phyloP scores from a whole-genome alignment of 1,140 invertebrate genomes.

The Dryas iulia region DNA sequence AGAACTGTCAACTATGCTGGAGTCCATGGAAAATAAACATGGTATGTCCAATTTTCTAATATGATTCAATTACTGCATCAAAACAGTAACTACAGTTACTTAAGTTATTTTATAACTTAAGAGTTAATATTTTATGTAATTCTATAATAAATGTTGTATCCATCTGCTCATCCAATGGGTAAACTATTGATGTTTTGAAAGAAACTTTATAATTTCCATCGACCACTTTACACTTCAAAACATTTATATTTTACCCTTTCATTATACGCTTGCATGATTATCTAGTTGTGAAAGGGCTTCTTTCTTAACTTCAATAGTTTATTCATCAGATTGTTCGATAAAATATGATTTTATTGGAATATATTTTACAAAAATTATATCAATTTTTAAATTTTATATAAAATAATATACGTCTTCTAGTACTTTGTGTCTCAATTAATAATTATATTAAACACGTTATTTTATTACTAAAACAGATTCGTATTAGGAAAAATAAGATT shows the following conservation, averaged over 20 bases:
- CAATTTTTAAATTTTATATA: neutral
- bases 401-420: too few relatives aligned
- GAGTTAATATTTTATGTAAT: neutral
- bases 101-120: neutral
- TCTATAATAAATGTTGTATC: slow-evolving; percentile 14
- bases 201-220: slow-evolving; percentile 22
- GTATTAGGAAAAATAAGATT: slow-evolving; percentile 7
- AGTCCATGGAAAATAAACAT: slow-evolving; percentile 90
- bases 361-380: neutral
- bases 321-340: slow-evolving; percentile 82
- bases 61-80: neutral
- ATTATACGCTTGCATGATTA: slow-evolving; percentile 66
- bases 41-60: slow-evolving; percentile 80
- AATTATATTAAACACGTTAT: neutral
- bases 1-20: slow-evolving; percentile 86
- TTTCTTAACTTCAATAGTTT: slow-evolving; percentile 81
- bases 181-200: slow-evolving; percentile 82
- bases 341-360: neutral
- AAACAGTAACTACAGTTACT: neutral
- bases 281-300: slow-evolving; percentile 71
- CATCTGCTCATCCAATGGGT: slow-evolving; percentile 57
- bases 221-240: slow-evolving; percentile 58
- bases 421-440: too few relatives aligned
- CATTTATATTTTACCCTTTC: slow-evolving; percentile 78
- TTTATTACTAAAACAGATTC: neutral